Base-by-base conservation (phyloP, 53 echinoderm and acorn worm genomes). In the Crossaster papposus region DNA sequence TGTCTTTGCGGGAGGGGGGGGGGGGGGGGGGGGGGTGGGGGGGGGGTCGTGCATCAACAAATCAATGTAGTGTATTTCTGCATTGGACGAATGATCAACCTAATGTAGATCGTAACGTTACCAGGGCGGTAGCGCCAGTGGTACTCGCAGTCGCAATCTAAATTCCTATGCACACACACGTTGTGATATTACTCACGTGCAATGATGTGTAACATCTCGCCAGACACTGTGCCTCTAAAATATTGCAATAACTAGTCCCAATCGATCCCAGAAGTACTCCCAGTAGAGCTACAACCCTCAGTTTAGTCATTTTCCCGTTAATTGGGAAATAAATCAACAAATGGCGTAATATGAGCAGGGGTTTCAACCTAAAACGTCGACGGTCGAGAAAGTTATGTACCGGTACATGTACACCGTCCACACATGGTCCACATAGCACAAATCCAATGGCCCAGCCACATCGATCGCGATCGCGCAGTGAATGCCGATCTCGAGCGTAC, bases 131-230 rank as follows among this genome's bases (percentile, higher is more conserved):
- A n/a, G n/a, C n/a, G n/a, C n/a, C n/a, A n/a, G n/a, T n/a, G n/a
- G n/a, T n/a, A n/a, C n/a, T n/a, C n/a, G n/a, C n/a, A n/a, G n/a
- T n/a, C n/a, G n/a, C n/a, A n/a, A n/a, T n/a, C n/a, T n/a, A n/a
- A n/a, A n/a, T n/a, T n/a, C n/a, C n/a, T n/a, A n/a, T n/a, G n/a
- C n/a, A n/a, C n/a, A n/a, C n/a, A n/a, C n/a, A n/a, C n/a, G n/a
- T n/a, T n/a, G n/a, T n/a, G n/a, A n/a, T n/a, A n/a, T n/a, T 85
- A 91, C 91, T 91, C 91, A 91, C 91, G 91, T 91, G 84, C 34
- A 85, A 70, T 35, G 75, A 51, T 33, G 91, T 85, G 84, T 84
- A 91, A 85, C 91, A 91, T 24, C 54, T 77, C 64, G 85, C 91
- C 24, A 85, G 78, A 70, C 91, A 91, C 34, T 91, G 91, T 14